Percentiles rank a stretch among this genome's conserved stretches.
Evolutionary conservation across 2,797 vertebrate genomes (phyloP).

Genomic region (Muscicapa comitata): DNA sequence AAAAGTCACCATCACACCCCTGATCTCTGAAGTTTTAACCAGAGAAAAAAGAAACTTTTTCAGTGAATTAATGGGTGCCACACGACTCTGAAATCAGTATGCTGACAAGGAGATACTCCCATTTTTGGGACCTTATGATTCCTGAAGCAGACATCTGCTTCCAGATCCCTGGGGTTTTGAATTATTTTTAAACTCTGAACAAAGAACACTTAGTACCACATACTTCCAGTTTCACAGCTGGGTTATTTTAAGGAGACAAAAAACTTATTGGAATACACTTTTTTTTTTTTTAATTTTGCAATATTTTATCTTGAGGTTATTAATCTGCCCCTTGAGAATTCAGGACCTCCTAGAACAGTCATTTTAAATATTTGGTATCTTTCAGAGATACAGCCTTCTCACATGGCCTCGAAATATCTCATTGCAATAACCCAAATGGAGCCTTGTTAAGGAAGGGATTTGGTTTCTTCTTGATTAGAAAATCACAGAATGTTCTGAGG

Average conservation of each 20-base stretch:
- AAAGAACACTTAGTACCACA: constrained; percentile 61
- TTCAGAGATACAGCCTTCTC: neutral
- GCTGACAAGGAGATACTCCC: neutral
- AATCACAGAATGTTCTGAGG: neutral
- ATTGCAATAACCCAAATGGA: neutral
- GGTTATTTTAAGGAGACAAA: constrained; percentile 50
- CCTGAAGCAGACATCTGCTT: constrained; percentile 56
- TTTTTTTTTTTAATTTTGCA: constrained; percentile 19
- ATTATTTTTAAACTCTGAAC: constrained; percentile 60
- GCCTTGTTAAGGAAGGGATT: neutral
- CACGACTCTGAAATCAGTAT: neutral
- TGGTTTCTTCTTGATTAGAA: neutral
- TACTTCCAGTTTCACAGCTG: constrained; percentile 56
- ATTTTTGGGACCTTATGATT: neutral
- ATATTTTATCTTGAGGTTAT: constrained; percentile 36
- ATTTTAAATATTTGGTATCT: neutral
- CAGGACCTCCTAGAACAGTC: neutral
- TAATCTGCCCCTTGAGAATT: neutral
- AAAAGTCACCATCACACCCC: rapidly evolving
- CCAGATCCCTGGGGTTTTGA: constrained; percentile 33
- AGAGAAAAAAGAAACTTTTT: neutral
- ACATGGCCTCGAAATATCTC: neutral
- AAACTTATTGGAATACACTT: neutral
- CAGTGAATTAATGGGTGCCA: neutral
- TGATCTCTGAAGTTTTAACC: neutral